Base-by-base conservation (phyloP, 2,888 invertebrate genomes). In the Meloe dianella region DNA sequence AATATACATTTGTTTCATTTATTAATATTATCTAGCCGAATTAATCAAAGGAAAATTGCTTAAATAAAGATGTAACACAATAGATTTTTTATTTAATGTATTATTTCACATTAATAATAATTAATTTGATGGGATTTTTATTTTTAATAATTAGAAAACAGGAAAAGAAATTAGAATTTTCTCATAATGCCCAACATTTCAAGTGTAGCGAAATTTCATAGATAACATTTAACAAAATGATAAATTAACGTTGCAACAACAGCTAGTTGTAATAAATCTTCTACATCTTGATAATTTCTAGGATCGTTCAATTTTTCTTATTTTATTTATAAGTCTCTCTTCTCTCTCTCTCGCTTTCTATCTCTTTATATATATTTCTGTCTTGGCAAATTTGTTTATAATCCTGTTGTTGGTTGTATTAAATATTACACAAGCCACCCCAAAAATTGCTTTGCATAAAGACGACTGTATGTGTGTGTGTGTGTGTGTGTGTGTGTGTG, bases 401-500 rank as follows among this genome's bases (percentile, higher is more conserved):
- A 81, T 81, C 81, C 79, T 69, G 75, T 75, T 80, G 81, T 80
- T 80, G 79, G 79, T 78, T 74, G 77, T 76, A 81, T 82, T 82
- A 81, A 82, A 81, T 82, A 81, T 82, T 81, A 78, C 79, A 80
- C 77, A 77, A 78, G 77, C 78, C 78, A 71, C 47, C 47, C 47
- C 8, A 47, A 47, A 74, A 77, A 78, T 77, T 78, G 80, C 79
- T 81, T 79, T 78, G 76, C 74, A 78, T 74, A 70, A 75, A 78
- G 78, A 77, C 76, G 8, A 22, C 10, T 17, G 1, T 7, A 10
- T 17, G 41, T 6, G 2, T 0, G 0, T 41, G n/a, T 41, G 41
- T 41, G 17, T 41, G 41, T 41, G 0, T 41, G 5, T 41, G 17
- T 7, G 41, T 17, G 41, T 6, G 2, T 7, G 2, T 38, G 38